phyloP scores from a whole-genome alignment of 2,888 invertebrate species.

The Nebria brevicollis region DNA sequence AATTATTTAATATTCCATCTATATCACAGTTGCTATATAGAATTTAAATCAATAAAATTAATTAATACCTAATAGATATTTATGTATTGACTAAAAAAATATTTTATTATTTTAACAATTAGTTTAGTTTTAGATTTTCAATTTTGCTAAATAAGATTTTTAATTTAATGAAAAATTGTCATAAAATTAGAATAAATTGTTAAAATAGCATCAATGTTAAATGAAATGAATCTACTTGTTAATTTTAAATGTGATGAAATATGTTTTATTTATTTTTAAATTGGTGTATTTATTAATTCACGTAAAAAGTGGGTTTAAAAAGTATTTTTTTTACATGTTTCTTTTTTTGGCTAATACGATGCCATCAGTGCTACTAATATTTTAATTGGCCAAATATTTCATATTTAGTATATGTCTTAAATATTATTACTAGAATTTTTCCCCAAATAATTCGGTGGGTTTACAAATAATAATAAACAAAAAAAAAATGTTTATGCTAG shows the following conservation, averaged over 20 bases:
- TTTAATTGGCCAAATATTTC: conserved; percentile 21
- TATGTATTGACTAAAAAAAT: background rate
- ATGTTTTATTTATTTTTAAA: conserved; percentile 52
- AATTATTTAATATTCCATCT: conserved; percentile 54
- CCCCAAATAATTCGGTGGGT: background rate
- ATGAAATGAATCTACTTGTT: background rate
- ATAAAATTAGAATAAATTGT: conserved; percentile 2
- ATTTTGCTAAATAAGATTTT: too few species aligned
- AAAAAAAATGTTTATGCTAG: background rate
- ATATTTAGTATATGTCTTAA: background rate
- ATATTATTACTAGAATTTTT: background rate
- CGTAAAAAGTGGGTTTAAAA: conserved; percentile 50
- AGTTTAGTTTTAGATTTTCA: background rate
- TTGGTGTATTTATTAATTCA: conserved; percentile 56
- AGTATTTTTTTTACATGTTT: background rate
- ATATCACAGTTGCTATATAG: conserved; percentile 57
- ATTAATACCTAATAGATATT: background rate
- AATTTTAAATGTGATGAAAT: conserved; percentile 54
- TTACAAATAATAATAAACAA: background rate
- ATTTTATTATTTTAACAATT: background rate
- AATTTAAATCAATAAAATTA: conserved; percentile 42
- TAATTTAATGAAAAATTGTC: background rate
- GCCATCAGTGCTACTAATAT: conserved; percentile 35
- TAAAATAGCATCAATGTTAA: conserved; percentile 22
- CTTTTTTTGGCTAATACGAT: conserved; percentile 23